Evolutionary conservation across 2,113 vertebrate species (phyloP).

Genomic region (Elanus axillaris): DNA sequence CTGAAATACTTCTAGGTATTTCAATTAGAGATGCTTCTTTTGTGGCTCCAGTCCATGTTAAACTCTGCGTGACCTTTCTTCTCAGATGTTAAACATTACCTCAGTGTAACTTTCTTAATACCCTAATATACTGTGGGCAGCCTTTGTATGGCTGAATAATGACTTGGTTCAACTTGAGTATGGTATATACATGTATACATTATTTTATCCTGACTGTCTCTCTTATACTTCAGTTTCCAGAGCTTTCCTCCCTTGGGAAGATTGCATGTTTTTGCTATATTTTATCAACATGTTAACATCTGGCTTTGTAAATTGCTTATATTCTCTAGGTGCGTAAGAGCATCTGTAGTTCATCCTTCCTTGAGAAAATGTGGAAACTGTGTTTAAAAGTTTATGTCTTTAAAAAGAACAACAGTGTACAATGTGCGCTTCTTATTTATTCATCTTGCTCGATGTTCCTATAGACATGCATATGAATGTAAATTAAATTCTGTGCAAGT

Average conservation of each 20-base stretch:
- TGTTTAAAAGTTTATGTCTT: neutral
- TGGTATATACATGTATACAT: neutral
- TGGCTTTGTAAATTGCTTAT: constrained; percentile 29
- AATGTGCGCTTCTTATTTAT: neutral
- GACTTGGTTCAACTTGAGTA: neutral
- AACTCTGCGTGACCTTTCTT: neutral
- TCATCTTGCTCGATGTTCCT: neutral
- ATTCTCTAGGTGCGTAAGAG: neutral
- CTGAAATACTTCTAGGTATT: neutral
- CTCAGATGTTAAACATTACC: neutral
- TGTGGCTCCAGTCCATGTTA: neutral
- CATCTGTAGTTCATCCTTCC: constrained; percentile 14
- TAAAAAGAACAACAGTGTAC: neutral
- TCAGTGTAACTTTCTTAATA: neutral
- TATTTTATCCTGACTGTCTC: neutral
- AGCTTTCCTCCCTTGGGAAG: neutral
- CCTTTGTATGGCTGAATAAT: neutral
- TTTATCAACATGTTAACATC: constrained; percentile 34
- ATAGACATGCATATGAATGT: neutral
- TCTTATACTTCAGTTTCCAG: neutral
- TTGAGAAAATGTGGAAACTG: neutral
- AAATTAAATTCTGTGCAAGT: neutral
- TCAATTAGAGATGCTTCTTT: neutral
- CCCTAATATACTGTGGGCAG: neutral
- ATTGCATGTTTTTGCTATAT: neutral